A percentile compares a stretch with the other conserved stretches of the same genome.
These are phyloP conservation scores for Mobula birostris DNA, from an alignment of 2,113 vertebrate species.

Conservation along the genomic window DNA sequence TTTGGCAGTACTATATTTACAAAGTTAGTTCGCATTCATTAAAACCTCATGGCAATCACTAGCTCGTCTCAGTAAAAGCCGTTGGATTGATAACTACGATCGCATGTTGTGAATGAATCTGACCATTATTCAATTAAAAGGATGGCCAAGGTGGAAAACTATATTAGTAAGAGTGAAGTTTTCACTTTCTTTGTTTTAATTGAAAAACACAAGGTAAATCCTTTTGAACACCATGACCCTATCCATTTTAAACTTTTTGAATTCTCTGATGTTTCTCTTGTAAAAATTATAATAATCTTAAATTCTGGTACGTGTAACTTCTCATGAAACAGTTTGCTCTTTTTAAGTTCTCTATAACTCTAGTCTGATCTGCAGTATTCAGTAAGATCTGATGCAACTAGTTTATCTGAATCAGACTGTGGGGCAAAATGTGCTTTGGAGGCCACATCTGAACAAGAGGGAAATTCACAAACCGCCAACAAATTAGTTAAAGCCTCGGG, in stretches of 20 bases:
- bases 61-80: background rate
- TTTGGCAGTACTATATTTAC: background rate
- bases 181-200: background rate
- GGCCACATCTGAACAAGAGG: background rate
- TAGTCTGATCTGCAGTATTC: background rate
- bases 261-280: background rate
- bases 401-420: too few relatives aligned
- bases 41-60: background rate
- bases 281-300: background rate
- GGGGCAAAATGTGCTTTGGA: background rate
- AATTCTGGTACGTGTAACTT: background rate
- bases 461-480: background rate
- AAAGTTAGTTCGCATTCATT: background rate
- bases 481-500: conserved; percentile 27
- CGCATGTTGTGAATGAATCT: background rate
- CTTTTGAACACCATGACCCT: background rate
- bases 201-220: background rate
- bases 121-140: background rate
- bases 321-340: background rate
- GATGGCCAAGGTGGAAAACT: background rate
- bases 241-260: background rate
- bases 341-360: background rate
- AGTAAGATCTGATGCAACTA: too few relatives aligned
- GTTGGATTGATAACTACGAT: background rate
- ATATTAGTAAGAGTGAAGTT: background rate